Evolutionary conservation across 1,140 invertebrate genomes (phyloP).

Genomic region (Homarus americanus): DNA sequence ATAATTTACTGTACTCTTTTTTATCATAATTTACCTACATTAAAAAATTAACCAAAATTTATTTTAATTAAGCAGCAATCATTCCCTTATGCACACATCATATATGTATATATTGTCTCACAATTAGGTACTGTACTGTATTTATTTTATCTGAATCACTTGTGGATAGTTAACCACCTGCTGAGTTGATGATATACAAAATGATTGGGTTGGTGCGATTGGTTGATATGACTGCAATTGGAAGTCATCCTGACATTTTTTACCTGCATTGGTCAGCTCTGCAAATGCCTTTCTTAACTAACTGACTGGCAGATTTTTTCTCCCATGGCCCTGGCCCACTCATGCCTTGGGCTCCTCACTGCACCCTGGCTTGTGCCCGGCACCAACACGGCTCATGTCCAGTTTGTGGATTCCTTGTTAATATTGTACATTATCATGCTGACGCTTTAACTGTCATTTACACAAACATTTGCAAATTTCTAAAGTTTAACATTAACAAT

Average conservation of each 20-base stretch:
- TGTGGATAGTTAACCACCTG: background rate
- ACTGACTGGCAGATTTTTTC: no score
- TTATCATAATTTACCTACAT: background rate
- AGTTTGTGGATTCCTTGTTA: no score
- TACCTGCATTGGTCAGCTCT: no score
- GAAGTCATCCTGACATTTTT: constrained; percentile 44
- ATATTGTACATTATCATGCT: background rate
- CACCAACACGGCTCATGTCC: no score
- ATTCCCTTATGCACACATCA: constrained; percentile 21
- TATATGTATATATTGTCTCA: constrained; percentile 37
- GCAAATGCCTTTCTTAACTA: no score
- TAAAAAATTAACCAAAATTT: background rate
- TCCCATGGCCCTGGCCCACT: no score
- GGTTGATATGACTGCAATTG: constrained; percentile 48
- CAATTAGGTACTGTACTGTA: constrained; percentile 28
- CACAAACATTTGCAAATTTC: background rate
- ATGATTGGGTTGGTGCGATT: constrained; percentile 52
- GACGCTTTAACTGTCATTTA: background rate
- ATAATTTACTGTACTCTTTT: background rate
- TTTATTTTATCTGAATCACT: constrained; percentile 43
- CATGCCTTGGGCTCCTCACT: no score
- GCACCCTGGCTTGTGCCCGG: no score
- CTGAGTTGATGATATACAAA: background rate
- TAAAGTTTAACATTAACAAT: no score
- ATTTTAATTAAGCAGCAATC: background rate